Conservation (phyloP, 2,113 vertebrate species). For the Gila orcuttii region DNA sequence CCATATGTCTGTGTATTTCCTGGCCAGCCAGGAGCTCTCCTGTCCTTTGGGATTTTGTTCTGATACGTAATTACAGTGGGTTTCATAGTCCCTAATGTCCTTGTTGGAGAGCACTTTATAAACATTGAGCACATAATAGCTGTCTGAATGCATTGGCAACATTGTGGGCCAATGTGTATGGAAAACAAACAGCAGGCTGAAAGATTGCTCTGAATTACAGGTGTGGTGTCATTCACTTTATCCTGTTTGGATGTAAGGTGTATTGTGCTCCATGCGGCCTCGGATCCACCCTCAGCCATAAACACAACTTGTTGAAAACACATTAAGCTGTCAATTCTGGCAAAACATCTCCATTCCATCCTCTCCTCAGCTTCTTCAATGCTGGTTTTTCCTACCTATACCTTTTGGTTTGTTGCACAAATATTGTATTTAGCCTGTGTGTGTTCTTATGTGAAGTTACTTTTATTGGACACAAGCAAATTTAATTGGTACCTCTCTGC, state of each 20-base stretch:
- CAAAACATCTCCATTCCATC: constrained; percentile 10
- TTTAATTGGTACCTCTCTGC: not conserved
- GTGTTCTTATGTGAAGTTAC: not conserved
- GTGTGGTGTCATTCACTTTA: constrained; percentile 36
- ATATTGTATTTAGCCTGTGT: not conserved
- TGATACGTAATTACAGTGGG: constrained; percentile 31
- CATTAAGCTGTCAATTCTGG: constrained; percentile 24
- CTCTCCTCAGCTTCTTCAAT: not conserved
- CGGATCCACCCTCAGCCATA: not conserved
- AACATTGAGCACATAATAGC: constrained; percentile 40
- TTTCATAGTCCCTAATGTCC: constrained; percentile 47
- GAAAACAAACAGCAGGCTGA: constrained; percentile 33
- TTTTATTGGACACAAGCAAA: not conserved
- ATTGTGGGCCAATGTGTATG: constrained; percentile 40
- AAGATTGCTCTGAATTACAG: constrained; percentile 45
- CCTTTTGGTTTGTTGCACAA: not conserved
- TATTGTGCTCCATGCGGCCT: not conserved
- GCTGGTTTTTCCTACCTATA: not conserved
- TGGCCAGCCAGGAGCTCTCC: constrained; percentile 14
- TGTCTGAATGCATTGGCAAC: constrained; percentile 30
- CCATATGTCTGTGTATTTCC: constrained; percentile 49
- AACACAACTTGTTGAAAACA: constrained; percentile 10
- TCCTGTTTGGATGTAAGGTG: constrained; percentile 4
- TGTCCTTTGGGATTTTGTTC: constrained; percentile 35
- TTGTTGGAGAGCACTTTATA: constrained; percentile 49